Evolutionary conservation across 1,140 invertebrate species (phyloP).

Genomic region (Ruditapes philippinarum): DNA sequence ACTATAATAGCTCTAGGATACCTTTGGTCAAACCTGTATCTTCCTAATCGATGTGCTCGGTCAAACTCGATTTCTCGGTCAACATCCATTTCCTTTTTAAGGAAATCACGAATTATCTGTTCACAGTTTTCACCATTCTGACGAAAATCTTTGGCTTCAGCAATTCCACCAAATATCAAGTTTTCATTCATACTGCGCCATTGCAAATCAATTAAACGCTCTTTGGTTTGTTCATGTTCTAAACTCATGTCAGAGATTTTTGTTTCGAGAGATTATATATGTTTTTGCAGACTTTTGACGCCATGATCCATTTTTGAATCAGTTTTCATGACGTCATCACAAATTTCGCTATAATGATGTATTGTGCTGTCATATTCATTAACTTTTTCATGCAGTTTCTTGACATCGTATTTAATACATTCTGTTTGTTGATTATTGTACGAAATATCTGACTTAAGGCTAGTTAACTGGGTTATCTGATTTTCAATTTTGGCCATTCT

Average conservation of each 20-base stretch:
- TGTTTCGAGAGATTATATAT: not conserved
- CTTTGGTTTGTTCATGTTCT: not conserved
- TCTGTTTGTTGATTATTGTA: not conserved
- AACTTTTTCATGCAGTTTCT: not conserved
- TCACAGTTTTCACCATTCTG: not conserved
- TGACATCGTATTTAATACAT: not conserved
- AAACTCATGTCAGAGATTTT: not conserved
- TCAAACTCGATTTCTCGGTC: not conserved
- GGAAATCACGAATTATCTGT: not conserved
- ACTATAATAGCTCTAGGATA: slow-evolving; percentile 11
- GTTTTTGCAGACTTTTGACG: not conserved
- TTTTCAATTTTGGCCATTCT: not conserved
- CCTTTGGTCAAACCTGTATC: not conserved
- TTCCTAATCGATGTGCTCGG: not conserved
- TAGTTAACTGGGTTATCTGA: not conserved
- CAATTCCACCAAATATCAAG: not conserved
- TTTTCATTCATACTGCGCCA: not conserved
- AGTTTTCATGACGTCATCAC: not conserved
- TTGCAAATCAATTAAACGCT: not conserved
- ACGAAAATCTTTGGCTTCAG: not conserved
- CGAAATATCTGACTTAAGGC: not conserved
- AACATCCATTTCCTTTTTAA: not conserved
- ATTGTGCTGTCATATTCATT: slow-evolving; percentile 5
- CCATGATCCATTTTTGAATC: not conserved
- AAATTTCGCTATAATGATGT: not conserved